Evolutionary conservation across 1,140 invertebrate genomes (phyloP), one percentile per base, ranked within the genome.

Genomic region (Meloidogyne floridensis): DNA sequence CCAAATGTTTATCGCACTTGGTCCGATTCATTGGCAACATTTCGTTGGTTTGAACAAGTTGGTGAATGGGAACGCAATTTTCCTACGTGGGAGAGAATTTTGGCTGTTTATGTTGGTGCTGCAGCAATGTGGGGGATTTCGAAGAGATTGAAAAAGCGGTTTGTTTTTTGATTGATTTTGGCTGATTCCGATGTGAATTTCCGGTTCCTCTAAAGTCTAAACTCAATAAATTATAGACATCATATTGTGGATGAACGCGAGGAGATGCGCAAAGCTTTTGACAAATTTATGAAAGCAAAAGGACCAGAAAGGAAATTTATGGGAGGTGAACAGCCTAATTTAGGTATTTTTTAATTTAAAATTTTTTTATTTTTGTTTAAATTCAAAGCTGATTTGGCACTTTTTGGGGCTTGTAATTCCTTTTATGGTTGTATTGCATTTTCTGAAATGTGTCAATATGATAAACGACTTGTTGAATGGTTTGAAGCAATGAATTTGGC

Each of bases 361-460:
- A 71, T 65, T 43, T 53, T 32, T 86, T 43, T 3, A n/a, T 18
- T 15, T 32, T 53, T 5, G 32, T 32, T 74, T 72, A 59, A 75
- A 59, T 20, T 69, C 83, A 80, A 77, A 82, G 77, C 18, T 3
- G 84, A 51, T 81, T n/a, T 69, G 92, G 93, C 95, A 7, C 94
- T 98, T 0, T 99, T 94, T 91, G 97, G 97, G 13, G 93, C 96
- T 11, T 91, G 99, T 3, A 95, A 93, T 86, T 96, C 96, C 87
- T 97, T 98, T 88, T 96, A 98, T 92, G 97, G 97, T 0, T 98
- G 96, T 88, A 86, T 92, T 75, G 95, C 97, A 5, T 98, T 98
- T 90, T 91, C 94, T 87, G 97, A 98, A 90, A 91, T 95, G 42
- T 84, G 84, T 13, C 69, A 90, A 93, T 18, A 80, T 91, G 84